Base-by-base conservation (phyloP, 2,888 invertebrate genomes). In the Pseudococcus viburni region DNA sequence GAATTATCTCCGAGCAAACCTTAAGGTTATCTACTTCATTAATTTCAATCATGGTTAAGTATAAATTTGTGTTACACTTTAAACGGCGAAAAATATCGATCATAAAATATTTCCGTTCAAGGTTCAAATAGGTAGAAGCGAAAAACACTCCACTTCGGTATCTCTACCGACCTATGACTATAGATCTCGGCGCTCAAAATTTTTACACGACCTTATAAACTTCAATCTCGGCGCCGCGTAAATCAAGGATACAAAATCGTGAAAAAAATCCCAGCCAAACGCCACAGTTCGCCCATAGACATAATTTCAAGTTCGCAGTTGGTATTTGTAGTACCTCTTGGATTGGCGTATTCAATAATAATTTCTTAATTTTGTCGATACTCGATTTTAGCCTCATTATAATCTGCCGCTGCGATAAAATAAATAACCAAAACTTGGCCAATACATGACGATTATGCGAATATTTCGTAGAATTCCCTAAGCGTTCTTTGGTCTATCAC, bases 11-110 rank as follows among this genome's bases (percentile, higher is more conserved):
- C n/a, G 42, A 80, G 80, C 80, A 11, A 80, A 80, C 80, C 80
- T 80, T 80, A 80, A 80, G 80, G 80, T 80, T 80, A 80, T 80
- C 80, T 80, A 80, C 80, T 80, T 80, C 80, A 80, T 80, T 80
- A 80, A 80, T 80, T 80, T 80, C 80, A 39, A 80, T 80, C 80
- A 80, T 80, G 80, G 80, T 80, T 80, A n/a, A 42, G 80, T 80
- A 80, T 80, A 80, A 80, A 80, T 80, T 80, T 80, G 80, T 80
- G 80, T 42, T 80, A 80, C 80, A 80, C 80, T 80, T 80, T 42
- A 80, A 80, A 42, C 80, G 80, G 42, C 39, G 42, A 80, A 80
- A 80, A 80, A 80, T 80, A 80, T 80, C 80, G 80, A 80, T 80
- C 80, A 42, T 80, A 80, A 80, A 80, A 80, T 80, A 80, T 42